Evolutionary conservation across 2,113 vertebrate genomes (phyloP).

Genomic region (Leptosomus discolor): DNA sequence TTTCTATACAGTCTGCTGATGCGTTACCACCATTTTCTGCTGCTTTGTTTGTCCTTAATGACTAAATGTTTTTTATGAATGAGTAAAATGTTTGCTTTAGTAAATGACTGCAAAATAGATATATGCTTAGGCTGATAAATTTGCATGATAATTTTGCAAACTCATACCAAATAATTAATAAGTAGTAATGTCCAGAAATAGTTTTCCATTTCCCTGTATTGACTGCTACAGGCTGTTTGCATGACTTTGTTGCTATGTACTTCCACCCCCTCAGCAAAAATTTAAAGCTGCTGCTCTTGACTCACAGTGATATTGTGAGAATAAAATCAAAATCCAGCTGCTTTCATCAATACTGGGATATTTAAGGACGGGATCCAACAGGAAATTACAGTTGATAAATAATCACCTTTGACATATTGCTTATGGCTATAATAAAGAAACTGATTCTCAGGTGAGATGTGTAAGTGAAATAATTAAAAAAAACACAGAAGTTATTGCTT

Average conservation of each 20-base stretch:
- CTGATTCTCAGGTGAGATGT: background rate
- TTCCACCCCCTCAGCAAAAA: background rate
- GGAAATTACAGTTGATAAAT: constrained; percentile 1
- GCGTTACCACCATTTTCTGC: background rate
- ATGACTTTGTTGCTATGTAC: background rate
- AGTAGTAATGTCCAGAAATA: background rate
- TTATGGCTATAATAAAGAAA: background rate
- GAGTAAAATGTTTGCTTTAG: background rate
- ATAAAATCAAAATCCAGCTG: background rate
- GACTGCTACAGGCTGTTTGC: background rate
- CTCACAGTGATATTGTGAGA: background rate
- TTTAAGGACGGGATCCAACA: background rate
- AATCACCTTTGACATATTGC: background rate
- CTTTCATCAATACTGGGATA: background rate
- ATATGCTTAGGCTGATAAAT: background rate
- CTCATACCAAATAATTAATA: background rate
- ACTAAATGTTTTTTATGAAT: background rate
- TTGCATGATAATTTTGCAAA: background rate
- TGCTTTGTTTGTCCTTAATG: background rate
- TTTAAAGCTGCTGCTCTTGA: constrained; percentile 7
- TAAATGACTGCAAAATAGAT: background rate
- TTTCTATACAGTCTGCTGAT: background rate
- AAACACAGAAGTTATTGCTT: fast-evolving
- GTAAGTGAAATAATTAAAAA: background rate
- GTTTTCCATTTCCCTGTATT: background rate